These are phyloP conservation scores for Doryteuthis pealeii DNA, from an alignment of 1,140 invertebrate genomes.

Conservation along the genomic window DNA sequence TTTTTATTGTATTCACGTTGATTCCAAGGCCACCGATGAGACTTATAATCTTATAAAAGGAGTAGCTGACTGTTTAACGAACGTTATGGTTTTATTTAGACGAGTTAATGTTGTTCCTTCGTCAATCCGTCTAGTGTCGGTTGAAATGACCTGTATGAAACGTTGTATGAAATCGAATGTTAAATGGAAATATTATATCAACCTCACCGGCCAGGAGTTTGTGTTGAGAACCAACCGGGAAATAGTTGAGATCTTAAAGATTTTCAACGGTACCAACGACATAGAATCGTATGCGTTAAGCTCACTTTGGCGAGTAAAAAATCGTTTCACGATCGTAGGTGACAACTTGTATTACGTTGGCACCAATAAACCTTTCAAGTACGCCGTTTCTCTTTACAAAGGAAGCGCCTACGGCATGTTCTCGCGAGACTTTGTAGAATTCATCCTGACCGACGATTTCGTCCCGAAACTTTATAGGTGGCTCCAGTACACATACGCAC, in stretches of 20 bases:
- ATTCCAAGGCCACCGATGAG: slow-evolving; percentile 16
- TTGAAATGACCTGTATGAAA: slow-evolving; percentile 21
- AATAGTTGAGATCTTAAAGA: slow-evolving; percentile 19
- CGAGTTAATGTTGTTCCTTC: slow-evolving; percentile 11
- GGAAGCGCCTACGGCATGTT: slow-evolving; percentile 38
- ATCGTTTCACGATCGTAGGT: background rate
- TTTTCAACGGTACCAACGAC: slow-evolving; percentile 23
- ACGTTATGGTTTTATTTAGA: slow-evolving; percentile 15
- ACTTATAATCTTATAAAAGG: slow-evolving; percentile 19
- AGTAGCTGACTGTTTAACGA: slow-evolving; percentile 20
- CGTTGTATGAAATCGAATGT: background rate
- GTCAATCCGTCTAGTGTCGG: background rate
- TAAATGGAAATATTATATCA: slow-evolving; percentile 30
- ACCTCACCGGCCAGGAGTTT: slow-evolving; percentile 29
- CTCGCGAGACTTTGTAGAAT: slow-evolving; percentile 34
- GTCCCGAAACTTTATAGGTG: slow-evolving; percentile 28
- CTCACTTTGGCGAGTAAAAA: background rate
- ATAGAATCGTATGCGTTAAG: slow-evolving; percentile 17
- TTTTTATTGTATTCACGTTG: slow-evolving; percentile 47
- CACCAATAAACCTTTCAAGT: slow-evolving; percentile 21
- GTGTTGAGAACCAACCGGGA: slow-evolving; percentile 29
- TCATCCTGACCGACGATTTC: slow-evolving; percentile 30
- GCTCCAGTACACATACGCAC: slow-evolving; percentile 35
- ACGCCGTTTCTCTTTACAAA: slow-evolving; percentile 29
- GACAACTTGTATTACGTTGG: slow-evolving; percentile 18